Conservation (phyloP, 2,888 invertebrate species). For the Entomobrya proxima region DNA sequence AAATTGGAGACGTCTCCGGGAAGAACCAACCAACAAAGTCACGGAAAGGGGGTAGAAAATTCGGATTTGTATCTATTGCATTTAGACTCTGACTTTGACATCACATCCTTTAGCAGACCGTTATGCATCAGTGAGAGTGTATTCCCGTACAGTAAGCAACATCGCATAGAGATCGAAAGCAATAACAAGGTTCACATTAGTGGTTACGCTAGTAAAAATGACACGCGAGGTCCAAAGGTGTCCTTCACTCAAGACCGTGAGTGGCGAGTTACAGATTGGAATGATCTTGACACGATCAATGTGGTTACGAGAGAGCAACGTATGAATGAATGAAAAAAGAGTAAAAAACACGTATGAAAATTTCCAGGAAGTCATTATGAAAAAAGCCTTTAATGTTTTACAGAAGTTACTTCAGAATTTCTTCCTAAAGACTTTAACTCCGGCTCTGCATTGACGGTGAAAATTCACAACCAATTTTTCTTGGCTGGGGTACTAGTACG, state of each 20-base stretch:
- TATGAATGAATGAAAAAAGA: background rate
- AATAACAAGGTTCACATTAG: slow-evolving; percentile 25
- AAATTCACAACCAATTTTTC: slow-evolving; percentile 36
- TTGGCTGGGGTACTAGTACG: slow-evolving; percentile 39
- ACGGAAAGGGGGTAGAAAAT: background rate
- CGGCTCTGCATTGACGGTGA: slow-evolving; percentile 52
- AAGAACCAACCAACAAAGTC: background rate
- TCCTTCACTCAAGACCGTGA: slow-evolving; percentile 42
- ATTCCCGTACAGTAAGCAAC: slow-evolving; percentile 30
- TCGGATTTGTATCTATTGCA: slow-evolving; percentile 44
- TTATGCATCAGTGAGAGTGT: slow-evolving; percentile 32
- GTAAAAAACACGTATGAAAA: too few species aligned
- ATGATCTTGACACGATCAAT: slow-evolving; percentile 26
- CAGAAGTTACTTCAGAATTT: slow-evolving; percentile 41
- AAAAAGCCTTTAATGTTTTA: background rate
- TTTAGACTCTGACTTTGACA: slow-evolving; percentile 37
- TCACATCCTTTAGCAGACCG: slow-evolving; percentile 41
- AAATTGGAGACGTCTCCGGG: background rate
- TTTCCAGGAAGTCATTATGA: too few species aligned
- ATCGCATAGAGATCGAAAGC: background rate
- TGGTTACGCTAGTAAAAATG: slow-evolving; percentile 49
- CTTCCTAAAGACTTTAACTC: slow-evolving; percentile 50
- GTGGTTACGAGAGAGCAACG: slow-evolving; percentile 13
- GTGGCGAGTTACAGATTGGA: slow-evolving; percentile 42
- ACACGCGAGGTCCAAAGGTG: slow-evolving; percentile 22